Conservation (phyloP, 2,797 vertebrate species). For the Silurus aristotelis region DNA sequence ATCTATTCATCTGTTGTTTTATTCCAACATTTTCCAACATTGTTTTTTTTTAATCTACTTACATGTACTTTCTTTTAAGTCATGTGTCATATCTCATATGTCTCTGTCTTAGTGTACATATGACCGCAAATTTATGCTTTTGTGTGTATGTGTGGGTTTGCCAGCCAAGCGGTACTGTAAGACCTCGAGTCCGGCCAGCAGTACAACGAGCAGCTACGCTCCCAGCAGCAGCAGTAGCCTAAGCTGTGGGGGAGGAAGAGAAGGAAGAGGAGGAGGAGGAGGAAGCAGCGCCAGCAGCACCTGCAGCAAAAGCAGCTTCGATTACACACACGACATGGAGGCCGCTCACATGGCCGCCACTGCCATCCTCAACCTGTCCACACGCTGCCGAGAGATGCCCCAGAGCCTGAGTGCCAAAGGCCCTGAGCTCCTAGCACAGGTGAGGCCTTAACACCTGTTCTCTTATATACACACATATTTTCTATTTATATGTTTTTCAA, state of each 20-base stretch:
- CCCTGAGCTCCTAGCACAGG: constrained; percentile 90
- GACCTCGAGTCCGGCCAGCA: constrained; percentile 93
- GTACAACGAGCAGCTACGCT: constrained; percentile 95
- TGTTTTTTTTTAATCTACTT: neutral
- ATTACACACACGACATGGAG: constrained; percentile 98
- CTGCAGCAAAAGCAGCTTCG: constrained; percentile 98
- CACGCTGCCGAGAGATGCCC: constrained; percentile 95
- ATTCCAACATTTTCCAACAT: neutral
- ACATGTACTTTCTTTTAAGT: constrained; percentile 12
- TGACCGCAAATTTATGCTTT: neutral
- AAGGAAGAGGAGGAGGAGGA: constrained; percentile 67
- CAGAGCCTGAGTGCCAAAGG: constrained; percentile 88
- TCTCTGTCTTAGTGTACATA: neutral
- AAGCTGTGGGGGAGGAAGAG: constrained; percentile 77
- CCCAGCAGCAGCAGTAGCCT: constrained; percentile 95
- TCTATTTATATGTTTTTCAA: neutral
- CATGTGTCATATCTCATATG: neutral
- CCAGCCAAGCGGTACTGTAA: constrained; percentile 91
- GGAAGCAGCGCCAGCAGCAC: constrained; percentile 98
- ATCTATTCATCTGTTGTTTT: constrained; percentile 9
- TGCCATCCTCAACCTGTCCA: constrained; percentile 97
- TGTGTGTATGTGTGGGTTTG: constrained; percentile 35
- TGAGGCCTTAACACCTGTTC: constrained; percentile 62
- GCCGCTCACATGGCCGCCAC: constrained; percentile 98
- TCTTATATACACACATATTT: neutral